Evolutionary conservation across 2,797 vertebrate genomes (phyloP), one percentile per base, ranked within the genome.

Genomic region (Hylomyscus alleni): DNA sequence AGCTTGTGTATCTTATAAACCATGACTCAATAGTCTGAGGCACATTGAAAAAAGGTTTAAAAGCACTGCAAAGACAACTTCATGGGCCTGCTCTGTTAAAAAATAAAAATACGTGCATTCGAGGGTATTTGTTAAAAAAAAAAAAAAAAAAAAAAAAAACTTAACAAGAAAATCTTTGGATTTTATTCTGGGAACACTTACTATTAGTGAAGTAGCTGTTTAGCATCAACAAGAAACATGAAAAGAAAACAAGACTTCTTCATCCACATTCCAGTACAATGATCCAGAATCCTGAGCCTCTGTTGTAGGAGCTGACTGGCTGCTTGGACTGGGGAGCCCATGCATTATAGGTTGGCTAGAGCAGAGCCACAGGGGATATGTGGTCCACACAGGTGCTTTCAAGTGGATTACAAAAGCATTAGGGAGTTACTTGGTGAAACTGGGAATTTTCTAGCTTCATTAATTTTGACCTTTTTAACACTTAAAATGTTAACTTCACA

Each of bases 381-480:
- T 96, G 83, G n/a, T 96, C 97, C 83, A 67, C 19, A 10, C 29
- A 85, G 10, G 47, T 24, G 11, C 62, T 86, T 95, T 96, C 90
- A 86, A 97, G 86, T n/a, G 77, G 91, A 95, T 95, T 95, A 97
- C 98, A 44, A 98, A 98, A 98, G 94, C 90, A 2, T 60, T 44
- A 81, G 40, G 78, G 80, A 97, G 94, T 96, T 98, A 95, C 84
- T 96, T 90, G 86, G 20, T 10, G 2, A 91, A 96, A 96, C 92
- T 97, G 96, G 26, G 29, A 92, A 95, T 95, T 96, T 82, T 3
- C 93, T 73, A 40, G 67, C 97, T 97, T 97, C 97, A 97, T 98
- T 98, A 97, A 97, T 97, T 97, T 96, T 96, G 96, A 97, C 97
- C 96, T 97, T 98, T 97, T 95, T 84, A 72, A 72, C 83, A 92